A percentile compares a stretch with the other conserved stretches of the same genome.
Evolutionary conservation across 2,113 vertebrate species (phyloP).

Genomic region (Etheostoma spectabile): DNA sequence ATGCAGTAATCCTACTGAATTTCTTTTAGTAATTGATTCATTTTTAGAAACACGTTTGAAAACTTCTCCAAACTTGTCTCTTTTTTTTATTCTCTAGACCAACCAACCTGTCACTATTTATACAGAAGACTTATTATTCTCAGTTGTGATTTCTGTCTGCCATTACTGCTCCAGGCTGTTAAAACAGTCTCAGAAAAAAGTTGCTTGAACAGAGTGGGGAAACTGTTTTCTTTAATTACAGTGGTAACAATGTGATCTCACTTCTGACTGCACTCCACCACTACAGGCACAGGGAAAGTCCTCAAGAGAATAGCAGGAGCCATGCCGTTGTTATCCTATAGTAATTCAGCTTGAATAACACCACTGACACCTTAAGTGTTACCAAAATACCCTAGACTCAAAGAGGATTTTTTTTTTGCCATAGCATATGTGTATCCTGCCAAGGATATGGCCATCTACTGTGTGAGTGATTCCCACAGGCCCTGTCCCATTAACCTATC

Average conservation of each 20-base stretch:
- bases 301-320: conserved; percentile 27
- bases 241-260: conserved; percentile 33
- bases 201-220: neutral
- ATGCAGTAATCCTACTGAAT: too few relatives aligned
- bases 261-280: conserved; percentile 17
- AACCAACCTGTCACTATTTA: conserved; percentile 27
- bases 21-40: too few relatives aligned
- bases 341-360: conserved; percentile 46
- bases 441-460: conserved; percentile 48
- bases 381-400: conserved; percentile 40
- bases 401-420: conserved; percentile 24
- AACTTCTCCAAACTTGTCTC: too few relatives aligned
- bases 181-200: conserved; percentile 4
- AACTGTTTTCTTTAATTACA: conserved; percentile 47
- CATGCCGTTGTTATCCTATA: conserved; percentile 2
- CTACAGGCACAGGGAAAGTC: neutral
- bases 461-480: conserved; percentile 57
- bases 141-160: conserved; percentile 33
- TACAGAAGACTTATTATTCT: conserved; percentile 5
- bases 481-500: conserved; percentile 72
- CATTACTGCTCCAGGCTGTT: conserved; percentile 23
- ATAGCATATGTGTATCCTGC: conserved; percentile 20
- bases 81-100: conserved; percentile 1
- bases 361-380: conserved; percentile 36
- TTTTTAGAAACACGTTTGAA: too few relatives aligned